Conservation (phyloP, 2,797 vertebrate species). For the Lacerta agilis region DNA sequence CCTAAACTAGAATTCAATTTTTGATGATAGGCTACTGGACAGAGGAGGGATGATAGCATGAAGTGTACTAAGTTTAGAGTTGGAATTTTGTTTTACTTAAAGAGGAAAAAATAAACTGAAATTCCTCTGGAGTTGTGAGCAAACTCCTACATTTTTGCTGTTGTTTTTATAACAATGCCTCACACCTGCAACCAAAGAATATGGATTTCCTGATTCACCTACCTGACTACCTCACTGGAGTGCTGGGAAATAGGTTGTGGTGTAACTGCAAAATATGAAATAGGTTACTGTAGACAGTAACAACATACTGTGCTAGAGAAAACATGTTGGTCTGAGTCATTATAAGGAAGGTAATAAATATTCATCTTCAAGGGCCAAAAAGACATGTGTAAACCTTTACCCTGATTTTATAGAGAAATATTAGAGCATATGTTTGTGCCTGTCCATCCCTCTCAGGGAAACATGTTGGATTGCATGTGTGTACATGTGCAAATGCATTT, state of each 20-base stretch:
- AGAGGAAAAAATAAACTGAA: neutral
- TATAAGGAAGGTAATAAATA: neutral
- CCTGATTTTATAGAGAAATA: neutral
- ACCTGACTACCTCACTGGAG: constrained; percentile 81
- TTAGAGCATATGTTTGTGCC: neutral
- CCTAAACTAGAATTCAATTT: neutral
- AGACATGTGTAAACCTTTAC: neutral
- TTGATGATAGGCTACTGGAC: neutral
- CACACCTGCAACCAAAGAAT: neutral
- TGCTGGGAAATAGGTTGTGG: constrained; percentile 69
- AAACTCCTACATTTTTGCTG: neutral
- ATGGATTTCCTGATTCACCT: constrained; percentile 24
- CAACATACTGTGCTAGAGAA: neutral
- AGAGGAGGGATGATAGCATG: neutral
- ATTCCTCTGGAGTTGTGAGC: neutral
- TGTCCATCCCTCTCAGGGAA: neutral
- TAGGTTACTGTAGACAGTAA: neutral
- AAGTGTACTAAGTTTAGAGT: neutral
- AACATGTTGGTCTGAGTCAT: neutral
- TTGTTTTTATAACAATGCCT: neutral
- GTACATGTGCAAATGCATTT: neutral
- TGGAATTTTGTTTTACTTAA: neutral
- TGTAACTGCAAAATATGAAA: constrained; percentile 78
- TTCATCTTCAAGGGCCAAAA: neutral
- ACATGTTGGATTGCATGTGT: neutral